Conservation (phyloP, 2,797 vertebrate species). For the Syndactyla subalaris region DNA sequence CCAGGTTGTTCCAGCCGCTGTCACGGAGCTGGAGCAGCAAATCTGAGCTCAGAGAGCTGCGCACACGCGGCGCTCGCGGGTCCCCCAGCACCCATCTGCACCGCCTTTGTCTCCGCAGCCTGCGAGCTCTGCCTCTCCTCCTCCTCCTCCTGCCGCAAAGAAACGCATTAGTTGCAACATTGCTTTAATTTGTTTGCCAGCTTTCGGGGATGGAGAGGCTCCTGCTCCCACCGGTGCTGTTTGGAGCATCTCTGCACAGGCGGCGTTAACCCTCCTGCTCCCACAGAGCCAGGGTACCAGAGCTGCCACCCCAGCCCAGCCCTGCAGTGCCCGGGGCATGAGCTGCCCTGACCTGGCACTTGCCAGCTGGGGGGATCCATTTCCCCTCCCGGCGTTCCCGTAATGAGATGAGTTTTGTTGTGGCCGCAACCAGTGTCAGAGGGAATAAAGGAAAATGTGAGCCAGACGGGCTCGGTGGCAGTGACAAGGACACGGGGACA, state of each 20-base stretch:
- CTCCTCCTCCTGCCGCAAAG: constrained; percentile 8
- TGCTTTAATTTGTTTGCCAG: constrained; percentile 61
- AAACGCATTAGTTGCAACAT: constrained; percentile 23
- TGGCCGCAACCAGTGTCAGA: constrained; percentile 24
- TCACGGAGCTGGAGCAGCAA: neutral
- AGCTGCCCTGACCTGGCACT: neutral
- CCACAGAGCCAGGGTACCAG: rapidly evolving
- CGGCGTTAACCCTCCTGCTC: neutral
- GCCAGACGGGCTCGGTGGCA: rapidly evolving
- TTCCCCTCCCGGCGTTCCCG: neutral
- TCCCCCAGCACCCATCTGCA: constrained; percentile 53
- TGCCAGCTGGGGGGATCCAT: neutral
- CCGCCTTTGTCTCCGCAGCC: constrained; percentile 56
- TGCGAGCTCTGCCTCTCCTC: neutral
- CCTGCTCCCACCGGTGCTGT: constrained; percentile 31
- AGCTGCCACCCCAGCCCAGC: neutral
- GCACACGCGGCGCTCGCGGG: constrained; percentile 1
- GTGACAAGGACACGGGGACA: neutral
- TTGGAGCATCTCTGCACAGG: neutral
- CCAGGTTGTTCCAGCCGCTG: neutral
- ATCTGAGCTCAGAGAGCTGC: neutral
- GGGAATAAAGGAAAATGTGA: neutral
- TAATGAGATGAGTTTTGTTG: constrained; percentile 38
- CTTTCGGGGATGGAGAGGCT: constrained; percentile 1
- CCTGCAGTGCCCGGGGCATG: neutral